These are phyloP conservation scores for Cynaeus angustus DNA, from an alignment of 2,888 invertebrate species.

Conservation along the genomic window DNA sequence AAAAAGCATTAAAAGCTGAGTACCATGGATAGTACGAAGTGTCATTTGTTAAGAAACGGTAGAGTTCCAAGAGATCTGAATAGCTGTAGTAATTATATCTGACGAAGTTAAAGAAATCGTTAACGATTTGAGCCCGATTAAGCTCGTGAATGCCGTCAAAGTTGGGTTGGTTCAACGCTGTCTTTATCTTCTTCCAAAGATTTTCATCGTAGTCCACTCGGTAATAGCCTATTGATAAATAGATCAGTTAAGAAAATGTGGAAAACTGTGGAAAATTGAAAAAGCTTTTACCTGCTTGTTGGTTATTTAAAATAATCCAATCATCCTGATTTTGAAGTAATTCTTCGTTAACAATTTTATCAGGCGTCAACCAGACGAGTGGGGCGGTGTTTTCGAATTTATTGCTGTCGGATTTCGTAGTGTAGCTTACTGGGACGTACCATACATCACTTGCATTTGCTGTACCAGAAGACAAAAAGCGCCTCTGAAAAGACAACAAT, in stretches of 20 bases:
- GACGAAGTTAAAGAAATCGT: conserved; percentile 85
- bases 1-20: conserved; percentile 75
- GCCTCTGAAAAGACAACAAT: conserved; percentile 54
- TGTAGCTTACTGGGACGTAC: conserved; percentile 74
- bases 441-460: conserved; percentile 63
- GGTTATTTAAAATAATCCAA: conserved; percentile 60
- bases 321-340: conserved; percentile 32
- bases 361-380: conserved; percentile 62
- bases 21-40: conserved; percentile 85
- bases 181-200: conserved; percentile 74
- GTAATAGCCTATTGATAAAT: conserved; percentile 75
- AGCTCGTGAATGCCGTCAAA: conserved; percentile 75
- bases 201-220: conserved; percentile 79
- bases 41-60: conserved; percentile 81
- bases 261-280: no score
- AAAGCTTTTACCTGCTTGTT: conserved; percentile 58
- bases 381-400: conserved; percentile 67
- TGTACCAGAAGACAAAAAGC: conserved; percentile 52
- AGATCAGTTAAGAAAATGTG: not conserved
- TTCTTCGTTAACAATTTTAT: conserved; percentile 25
- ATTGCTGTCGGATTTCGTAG: conserved; percentile 67
- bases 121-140: conserved; percentile 85
- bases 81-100: conserved; percentile 77
- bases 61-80: conserved; percentile 76
- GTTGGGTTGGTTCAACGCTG: conserved; percentile 69